These are phyloP conservation scores for Corapipo altera DNA, from an alignment of 2,113 vertebrate genomes.

Conservation along the genomic window DNA sequence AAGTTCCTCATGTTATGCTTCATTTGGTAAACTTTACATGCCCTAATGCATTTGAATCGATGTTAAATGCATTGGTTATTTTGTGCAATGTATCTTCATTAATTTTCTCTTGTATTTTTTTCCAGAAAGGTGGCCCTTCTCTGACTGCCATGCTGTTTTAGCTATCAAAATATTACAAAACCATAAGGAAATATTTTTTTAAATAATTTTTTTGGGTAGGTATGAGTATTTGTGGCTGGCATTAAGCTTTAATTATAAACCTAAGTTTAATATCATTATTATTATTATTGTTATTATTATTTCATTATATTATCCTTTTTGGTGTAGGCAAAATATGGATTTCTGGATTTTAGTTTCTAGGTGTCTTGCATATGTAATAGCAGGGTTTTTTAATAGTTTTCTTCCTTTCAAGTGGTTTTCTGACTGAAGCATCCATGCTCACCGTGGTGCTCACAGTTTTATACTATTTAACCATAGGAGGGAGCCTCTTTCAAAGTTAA, in stretches of 20 bases:
- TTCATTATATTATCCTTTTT: neutral
- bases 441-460: neutral
- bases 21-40: neutral
- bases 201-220: neutral
- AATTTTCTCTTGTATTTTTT: neutral
- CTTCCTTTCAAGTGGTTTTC: neutral
- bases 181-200: neutral
- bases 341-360: neutral
- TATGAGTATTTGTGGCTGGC: neutral
- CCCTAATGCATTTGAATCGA: neutral
- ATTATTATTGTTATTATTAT: neutral
- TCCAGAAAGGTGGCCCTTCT: neutral
- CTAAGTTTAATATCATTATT: neutral
- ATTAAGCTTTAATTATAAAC: neutral
- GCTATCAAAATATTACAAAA: neutral
- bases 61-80: neutral
- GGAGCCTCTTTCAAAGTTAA: conserved; percentile 9
- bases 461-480: conserved; percentile 5
- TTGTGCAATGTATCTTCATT: neutral
- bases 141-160: neutral
- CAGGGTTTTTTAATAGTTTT: neutral
- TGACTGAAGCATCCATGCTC: neutral
- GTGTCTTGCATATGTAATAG: neutral
- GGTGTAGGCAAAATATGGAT: neutral
- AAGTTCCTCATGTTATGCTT: neutral